Conservation (phyloP, 2,113 vertebrate species). For the Cygnus buccinator region DNA sequence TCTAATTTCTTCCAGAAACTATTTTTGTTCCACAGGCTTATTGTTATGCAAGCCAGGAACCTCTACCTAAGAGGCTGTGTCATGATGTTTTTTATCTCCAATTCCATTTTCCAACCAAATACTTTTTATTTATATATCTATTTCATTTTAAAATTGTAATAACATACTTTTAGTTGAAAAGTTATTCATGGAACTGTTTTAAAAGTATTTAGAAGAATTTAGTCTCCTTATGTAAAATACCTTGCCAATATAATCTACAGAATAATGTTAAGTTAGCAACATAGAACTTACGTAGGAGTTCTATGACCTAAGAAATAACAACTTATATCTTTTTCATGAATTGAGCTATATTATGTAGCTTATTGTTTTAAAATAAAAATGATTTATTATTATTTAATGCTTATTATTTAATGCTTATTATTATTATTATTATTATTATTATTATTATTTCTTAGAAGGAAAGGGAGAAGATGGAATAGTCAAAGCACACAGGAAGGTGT, state of each 20-base stretch:
- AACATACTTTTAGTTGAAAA: background rate
- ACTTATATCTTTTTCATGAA: background rate
- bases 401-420: background rate
- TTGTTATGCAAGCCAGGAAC: background rate
- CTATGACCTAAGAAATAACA: background rate
- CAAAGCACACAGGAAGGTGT: background rate
- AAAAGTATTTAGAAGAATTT: background rate
- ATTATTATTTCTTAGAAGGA: background rate
- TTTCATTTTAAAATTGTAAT: background rate
- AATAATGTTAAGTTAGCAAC: background rate
- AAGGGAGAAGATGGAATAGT: background rate
- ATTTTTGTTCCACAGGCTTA: background rate
- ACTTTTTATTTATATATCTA: background rate
- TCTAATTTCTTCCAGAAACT: background rate
- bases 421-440: background rate
- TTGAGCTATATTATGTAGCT: background rate
- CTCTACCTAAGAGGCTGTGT: background rate
- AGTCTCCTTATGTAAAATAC: background rate
- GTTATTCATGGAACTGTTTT: background rate
- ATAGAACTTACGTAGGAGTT: background rate
- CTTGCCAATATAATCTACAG: background rate
- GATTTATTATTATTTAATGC: background rate
- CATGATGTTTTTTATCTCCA: background rate
- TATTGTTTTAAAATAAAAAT: background rate
- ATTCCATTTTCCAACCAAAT: background rate